Conservation (phyloP, 2,888 invertebrate genomes). For the Hydrotaea cyrtoneurina region DNA sequence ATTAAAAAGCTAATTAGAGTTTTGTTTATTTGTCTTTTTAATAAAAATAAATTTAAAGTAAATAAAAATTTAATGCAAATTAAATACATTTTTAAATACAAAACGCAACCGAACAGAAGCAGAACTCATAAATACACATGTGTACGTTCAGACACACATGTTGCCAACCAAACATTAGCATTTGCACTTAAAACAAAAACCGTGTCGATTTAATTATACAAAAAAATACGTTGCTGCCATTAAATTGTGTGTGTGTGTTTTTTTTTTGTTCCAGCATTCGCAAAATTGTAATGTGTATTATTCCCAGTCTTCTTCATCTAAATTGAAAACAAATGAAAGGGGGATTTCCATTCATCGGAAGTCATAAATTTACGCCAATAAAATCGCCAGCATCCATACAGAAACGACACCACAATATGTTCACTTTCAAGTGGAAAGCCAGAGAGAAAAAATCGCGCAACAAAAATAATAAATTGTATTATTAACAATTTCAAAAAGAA, state of each 20-base stretch:
- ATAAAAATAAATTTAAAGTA: slow-evolving; percentile 48
- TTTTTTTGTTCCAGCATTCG: neutral
- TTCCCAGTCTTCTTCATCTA: neutral
- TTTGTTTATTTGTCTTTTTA: slow-evolving; percentile 14
- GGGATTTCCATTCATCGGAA: slow-evolving; percentile 27
- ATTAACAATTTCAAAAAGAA: neutral
- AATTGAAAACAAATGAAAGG: slow-evolving; percentile 22
- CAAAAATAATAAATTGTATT: slow-evolving; percentile 4
- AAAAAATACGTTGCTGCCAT: slow-evolving; percentile 5
- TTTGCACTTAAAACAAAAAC: neutral
- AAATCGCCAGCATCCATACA: neutral
- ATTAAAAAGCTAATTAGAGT: slow-evolving; percentile 51
- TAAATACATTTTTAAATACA: slow-evolving; percentile 42
- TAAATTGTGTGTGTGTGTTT: slow-evolving; percentile 22
- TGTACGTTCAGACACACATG: neutral
- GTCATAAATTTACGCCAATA: slow-evolving; percentile 36
- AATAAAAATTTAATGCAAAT: slow-evolving; percentile 55
- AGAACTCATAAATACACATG: slow-evolving; percentile 13
- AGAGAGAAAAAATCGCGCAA: neutral
- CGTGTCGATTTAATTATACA: slow-evolving; percentile 17
- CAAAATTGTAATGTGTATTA: neutral
- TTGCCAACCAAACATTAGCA: neutral
- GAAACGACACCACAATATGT: neutral
- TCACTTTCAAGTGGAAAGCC: slow-evolving; percentile 7
- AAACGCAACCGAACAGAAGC: neutral